Base-by-base conservation (phyloP, 2,888 invertebrate species). In the Drosophila kanekoi region DNA sequence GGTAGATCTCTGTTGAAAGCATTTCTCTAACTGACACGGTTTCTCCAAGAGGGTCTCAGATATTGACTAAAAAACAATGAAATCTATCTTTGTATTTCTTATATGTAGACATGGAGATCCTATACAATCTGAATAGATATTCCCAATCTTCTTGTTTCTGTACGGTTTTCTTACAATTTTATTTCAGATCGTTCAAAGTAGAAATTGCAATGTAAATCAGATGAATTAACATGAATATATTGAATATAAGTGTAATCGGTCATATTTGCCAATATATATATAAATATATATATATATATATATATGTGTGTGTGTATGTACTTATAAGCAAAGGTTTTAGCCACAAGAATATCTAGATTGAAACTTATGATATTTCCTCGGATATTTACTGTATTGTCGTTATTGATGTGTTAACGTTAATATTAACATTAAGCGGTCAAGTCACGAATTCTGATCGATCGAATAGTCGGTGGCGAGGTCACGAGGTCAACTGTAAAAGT, bases 361-460 rank as follows among this genome's bases (percentile, higher is more conserved):
- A 79, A 63, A 73, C 66, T 72, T 68, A 71, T 65, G 83, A 88
- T 83, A 82, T 57, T 77, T 84, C 67, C 68, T 87, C 87, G 54
- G 65, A 89, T 77, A 83, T 66, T 79, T 77, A 77, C 49, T 51
- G 57, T 60, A 89, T 87, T 79, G 66, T 68, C 82, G 75, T 81
- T 89, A 85, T 88, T 86, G 87, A 88, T 83, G 80, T 86, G 88
- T 87, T 84, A 62, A 72, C 69, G 51, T 71, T 72, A 40, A 53
- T 44, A 38, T 38, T 57, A 57, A 61, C 57, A 58, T 64, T 71
- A 63, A 47, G 77, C 47, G 57, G 37, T 38, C 47, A 44, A 56
- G 47, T 45, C 33, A 32, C 49, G 48, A 45, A 52, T 13, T 52
- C 13, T 37, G 13, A 43, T 51, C 51, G 37, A n/a, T 37, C 38